A percentile compares a stretch with the other conserved stretches of the same genome.
phyloP scores from a whole-genome alignment of 2,797 vertebrate species.

The Babyrousa celebensis region DNA sequence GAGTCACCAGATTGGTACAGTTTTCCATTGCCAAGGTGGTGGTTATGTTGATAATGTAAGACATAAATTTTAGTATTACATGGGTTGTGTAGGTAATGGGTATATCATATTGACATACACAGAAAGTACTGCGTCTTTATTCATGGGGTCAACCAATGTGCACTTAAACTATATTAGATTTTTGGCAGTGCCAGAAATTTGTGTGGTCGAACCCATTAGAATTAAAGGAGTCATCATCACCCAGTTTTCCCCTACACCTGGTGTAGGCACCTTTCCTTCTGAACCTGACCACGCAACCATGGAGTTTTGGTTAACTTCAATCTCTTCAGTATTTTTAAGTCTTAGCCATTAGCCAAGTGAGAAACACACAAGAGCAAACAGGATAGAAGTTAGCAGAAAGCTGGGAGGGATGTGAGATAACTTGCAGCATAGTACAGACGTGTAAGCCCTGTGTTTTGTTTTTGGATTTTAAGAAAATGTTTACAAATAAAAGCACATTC shows the following conservation, averaged over 20 bases:
- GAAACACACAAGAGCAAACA: slow-evolving; percentile 62
- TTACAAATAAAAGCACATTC: slow-evolving; percentile 78
- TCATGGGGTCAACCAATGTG: slow-evolving; percentile 7
- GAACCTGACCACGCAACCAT: slow-evolving; percentile 18
- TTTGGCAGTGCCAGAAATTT: slow-evolving; percentile 45
- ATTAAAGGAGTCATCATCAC: slow-evolving; percentile 48
- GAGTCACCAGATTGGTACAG: slow-evolving; percentile 46
- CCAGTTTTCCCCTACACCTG: slow-evolving; percentile 22
- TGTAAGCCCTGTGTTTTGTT: slow-evolving; percentile 59
- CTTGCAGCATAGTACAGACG: slow-evolving; percentile 59
- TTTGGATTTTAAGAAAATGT: slow-evolving; percentile 71
- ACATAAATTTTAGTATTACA: slow-evolving; percentile 73
- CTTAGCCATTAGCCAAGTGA: slow-evolving; percentile 46
- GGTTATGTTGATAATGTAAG: slow-evolving; percentile 53
- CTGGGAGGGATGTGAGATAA: slow-evolving; percentile 57
- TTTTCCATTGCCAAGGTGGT: slow-evolving; percentile 60
- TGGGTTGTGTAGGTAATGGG: slow-evolving; percentile 31
- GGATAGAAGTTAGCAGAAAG: slow-evolving; percentile 47
- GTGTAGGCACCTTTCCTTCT: slow-evolving; percentile 37
- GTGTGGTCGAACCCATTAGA: slow-evolving; percentile 52
- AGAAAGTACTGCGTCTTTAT: slow-evolving; percentile 16
- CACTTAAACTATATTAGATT: slow-evolving; percentile 33
- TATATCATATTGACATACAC: slow-evolving; percentile 43
- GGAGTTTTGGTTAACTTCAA: slow-evolving; percentile 51
- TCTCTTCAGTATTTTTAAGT: slow-evolving; percentile 80